Base-by-base conservation (phyloP, 2,888 invertebrate species). In the Anorthoa munda region DNA sequence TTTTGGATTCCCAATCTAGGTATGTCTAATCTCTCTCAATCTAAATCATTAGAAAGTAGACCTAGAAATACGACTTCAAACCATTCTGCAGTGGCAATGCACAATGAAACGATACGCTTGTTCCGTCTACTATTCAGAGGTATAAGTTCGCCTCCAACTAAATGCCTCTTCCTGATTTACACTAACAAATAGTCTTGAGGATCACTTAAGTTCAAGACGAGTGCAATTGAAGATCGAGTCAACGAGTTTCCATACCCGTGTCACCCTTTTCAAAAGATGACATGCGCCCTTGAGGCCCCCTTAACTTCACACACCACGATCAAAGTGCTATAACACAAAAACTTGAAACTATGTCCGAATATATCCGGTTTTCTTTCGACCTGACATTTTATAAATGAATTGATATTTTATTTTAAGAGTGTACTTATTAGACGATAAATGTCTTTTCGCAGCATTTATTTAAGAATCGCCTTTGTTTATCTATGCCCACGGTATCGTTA, bases 221-320 rank as follows among this genome's bases (percentile, higher is more conserved):
- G 86, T 79, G 86, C 86, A 76, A 85, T 82, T 76, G 79, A 83
- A 81, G 80, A 75, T 66, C 61, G 79, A 83, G 79, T 70, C 74
- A 71, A 83, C 67, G 67, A 83, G 83, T 76, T 79, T 66, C 65
- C 73, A 77, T n/a, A n/a, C n/a, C n/a, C n/a, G n/a, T n/a, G n/a
- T n/a, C n/a, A n/a, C n/a, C n/a, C n/a, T n/a, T n/a, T n/a, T n/a
- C n/a, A n/a, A n/a, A n/a, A n/a, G n/a, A n/a, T n/a, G n/a, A n/a
- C n/a, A n/a, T n/a, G n/a, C 60, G 55, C 68, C 76, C 82, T 84
- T 71, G 26, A 74, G 65, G 59, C 39, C 18, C 68, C 45, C 63
- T 61, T 66, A n/a, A 71, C 48, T 72, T 64, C 75, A 56, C 68
- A 69, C 74, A 50, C 59, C 23, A 75, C 45, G 59, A 83, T 75